A percentile compares a stretch with the other conserved stretches of the same genome.
Conservation (phyloP, 2,797 vertebrate species). For the Threskiornis aethiopicus region DNA sequence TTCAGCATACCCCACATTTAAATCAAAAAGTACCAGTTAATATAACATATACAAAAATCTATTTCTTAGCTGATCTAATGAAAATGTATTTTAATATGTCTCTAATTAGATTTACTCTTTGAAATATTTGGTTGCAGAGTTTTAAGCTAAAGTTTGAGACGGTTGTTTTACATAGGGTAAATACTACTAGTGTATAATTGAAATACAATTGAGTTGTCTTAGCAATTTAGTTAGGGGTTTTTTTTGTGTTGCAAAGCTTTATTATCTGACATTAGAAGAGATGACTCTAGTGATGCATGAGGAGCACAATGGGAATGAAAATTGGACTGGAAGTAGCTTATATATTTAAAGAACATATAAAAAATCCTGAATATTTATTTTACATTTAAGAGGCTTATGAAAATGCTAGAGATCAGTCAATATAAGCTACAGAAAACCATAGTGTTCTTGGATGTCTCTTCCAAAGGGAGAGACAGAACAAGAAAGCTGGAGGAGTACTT, state of each 20-base stretch:
- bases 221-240: background rate
- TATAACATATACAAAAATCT: background rate
- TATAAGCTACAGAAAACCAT: background rate
- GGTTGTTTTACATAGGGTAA: background rate
- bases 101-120: background rate
- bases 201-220: background rate
- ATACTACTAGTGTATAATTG: background rate
- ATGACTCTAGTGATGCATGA: background rate
- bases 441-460: background rate
- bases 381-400: background rate
- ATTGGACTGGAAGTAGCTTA: background rate
- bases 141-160: background rate
- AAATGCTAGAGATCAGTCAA: background rate
- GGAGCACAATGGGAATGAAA: background rate
- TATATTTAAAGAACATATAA: background rate
- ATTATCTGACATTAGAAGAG: background rate
- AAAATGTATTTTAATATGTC: background rate
- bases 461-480: background rate
- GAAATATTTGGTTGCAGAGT: background rate
- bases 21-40: background rate
- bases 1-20: background rate
- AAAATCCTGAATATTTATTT: background rate
- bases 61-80: background rate
- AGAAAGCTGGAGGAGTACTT: background rate
- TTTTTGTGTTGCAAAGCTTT: background rate